Conservation (phyloP, 2,113 vertebrate species). For the Tachysurus fulvidraco region DNA sequence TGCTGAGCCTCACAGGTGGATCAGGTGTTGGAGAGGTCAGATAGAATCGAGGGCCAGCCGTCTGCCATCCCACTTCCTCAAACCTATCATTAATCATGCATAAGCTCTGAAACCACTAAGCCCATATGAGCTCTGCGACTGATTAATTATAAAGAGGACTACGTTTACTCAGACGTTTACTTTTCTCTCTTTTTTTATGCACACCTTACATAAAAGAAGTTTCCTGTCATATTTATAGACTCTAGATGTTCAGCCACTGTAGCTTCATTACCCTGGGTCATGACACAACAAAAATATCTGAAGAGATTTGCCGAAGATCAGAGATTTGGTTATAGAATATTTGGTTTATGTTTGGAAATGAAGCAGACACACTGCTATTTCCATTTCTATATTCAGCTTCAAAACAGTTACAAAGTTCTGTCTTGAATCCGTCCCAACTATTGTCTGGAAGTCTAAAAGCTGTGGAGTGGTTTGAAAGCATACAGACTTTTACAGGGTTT, state of each 20-base stretch:
- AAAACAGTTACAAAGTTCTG: not conserved
- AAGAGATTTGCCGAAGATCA: not conserved
- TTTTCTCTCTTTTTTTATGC: not conserved
- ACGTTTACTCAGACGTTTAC: slow-evolving; percentile 47
- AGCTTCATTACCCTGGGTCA: not conserved
- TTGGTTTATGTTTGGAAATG: not conserved
- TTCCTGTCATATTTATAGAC: slow-evolving; percentile 11
- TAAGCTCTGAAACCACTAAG: slow-evolving; percentile 61
- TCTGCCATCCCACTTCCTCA: slow-evolving; percentile 12
- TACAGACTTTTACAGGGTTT: slow-evolving; percentile 55
- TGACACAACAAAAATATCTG: not conserved
- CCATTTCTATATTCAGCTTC: slow-evolving; percentile 6
- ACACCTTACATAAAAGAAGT: slow-evolving; percentile 1
- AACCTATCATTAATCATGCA: slow-evolving; percentile 68
- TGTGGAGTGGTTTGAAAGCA: not conserved
- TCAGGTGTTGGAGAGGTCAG: slow-evolving; percentile 41
- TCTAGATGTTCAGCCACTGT: not conserved
- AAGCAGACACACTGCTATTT: not conserved
- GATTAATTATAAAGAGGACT: slow-evolving; percentile 72
- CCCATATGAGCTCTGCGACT: slow-evolving; percentile 49
- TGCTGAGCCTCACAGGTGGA: slow-evolving; percentile 30
- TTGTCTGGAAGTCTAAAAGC: not conserved
- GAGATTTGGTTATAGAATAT: not conserved
- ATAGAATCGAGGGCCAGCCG: slow-evolving; percentile 23
- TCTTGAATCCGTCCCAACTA: slow-evolving; percentile 5